Percentiles rank a stretch among this genome's conserved stretches.
These are phyloP conservation scores for Atta cephalotes DNA, from an alignment of 1,140 invertebrate species.

Conservation along the genomic window DNA sequence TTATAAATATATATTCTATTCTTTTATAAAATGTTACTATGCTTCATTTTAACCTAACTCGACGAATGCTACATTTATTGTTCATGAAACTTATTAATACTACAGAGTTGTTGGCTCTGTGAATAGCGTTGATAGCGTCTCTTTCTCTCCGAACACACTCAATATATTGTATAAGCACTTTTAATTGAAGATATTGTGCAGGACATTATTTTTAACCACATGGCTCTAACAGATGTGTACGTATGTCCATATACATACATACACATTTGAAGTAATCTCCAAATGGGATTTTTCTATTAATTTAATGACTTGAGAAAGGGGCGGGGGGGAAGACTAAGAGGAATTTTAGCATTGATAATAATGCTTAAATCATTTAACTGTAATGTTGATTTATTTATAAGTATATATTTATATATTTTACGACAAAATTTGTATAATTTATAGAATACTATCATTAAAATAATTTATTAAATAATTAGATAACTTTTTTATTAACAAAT, in stretches of 20 bases:
- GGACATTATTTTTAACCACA: constrained; percentile 19
- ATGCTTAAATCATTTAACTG: not conserved
- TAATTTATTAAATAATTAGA: not conserved
- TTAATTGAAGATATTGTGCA: not conserved
- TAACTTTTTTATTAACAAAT: not conserved
- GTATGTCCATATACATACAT: not conserved
- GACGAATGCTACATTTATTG: no score
- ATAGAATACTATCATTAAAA: not conserved
- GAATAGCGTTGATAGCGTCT: no score
- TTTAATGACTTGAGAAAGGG: not conserved
- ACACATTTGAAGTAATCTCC: not conserved
- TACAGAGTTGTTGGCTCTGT: no score
- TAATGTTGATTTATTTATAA: not conserved
- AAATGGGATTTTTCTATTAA: not conserved
- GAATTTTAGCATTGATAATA: not conserved
- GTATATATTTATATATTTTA: not conserved
- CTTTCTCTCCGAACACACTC: no score
- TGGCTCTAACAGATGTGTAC: not conserved
- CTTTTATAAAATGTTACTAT: no score
- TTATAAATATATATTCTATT: no score
- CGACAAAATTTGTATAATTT: not conserved
- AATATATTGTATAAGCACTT: constrained; percentile 14
- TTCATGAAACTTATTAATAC: no score
- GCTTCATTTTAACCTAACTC: no score
- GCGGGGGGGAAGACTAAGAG: not conserved